Base-by-base conservation (phyloP, 2,888 invertebrate species). In the Leucania comma region DNA sequence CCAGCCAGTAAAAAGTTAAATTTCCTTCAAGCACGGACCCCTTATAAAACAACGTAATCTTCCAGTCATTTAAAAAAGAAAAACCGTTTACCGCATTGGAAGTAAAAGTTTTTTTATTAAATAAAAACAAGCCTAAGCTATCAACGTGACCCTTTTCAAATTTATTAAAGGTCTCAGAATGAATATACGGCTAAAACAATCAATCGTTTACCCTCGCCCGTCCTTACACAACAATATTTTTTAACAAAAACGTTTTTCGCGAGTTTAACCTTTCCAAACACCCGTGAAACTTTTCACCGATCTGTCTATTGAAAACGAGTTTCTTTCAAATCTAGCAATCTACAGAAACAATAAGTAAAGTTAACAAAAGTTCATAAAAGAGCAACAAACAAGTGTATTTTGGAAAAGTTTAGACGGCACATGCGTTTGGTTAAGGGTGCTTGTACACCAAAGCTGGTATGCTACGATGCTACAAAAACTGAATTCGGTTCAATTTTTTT, bases 281-380 rank as follows among this genome's bases (percentile, higher is more conserved):
- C 67, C n/a, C 32, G 26, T 8, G 12, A 6, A 75, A 75, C 12
- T 75, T 75, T 75, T 14, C 17, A n/a, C 17, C 12, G 20, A 22
- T 22, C 22, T 46, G 70, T 70, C 75, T 54, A 20, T 67, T 35
- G 67, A 54, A 75, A 71, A 54, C 46, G 67, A 53, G 26, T 46
- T 35, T 29, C 53, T 53, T 75, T 53, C 53, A 71, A 75, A 54
- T 46, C 53, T 22, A 26, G 53, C 32, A 42, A 54, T 24, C 22
- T 53, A 53, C 12, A 5, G 20, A 26, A 75, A 71, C 71, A 71
- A 71, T 24, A 51, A 22, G 20, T 6, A 22, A 46, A 22, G 26
- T 42, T n/a, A 66, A 75, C 46, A 75, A 71, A 75, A 53, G 42
- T 53, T 64, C 8, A 26, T 63, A 64, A 63, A 64, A 38, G 24